Evolutionary conservation across 2,888 invertebrate genomes (phyloP).

Genomic region (Pristionchus mayeri): DNA sequence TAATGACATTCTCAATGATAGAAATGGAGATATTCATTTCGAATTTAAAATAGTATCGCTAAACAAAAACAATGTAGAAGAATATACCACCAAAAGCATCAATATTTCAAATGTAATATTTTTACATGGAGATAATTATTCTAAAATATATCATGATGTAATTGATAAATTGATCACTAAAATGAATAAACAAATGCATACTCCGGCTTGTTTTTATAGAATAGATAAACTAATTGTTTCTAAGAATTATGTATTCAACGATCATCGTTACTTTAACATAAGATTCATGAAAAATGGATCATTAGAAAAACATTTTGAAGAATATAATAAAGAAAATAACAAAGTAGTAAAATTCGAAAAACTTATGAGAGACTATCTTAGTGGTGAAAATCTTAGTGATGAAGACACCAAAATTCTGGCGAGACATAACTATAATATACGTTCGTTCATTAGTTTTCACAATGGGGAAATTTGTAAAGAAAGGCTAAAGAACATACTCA

Average conservation of each 20-base stretch:
- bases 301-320: background rate
- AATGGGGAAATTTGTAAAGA: too few relatives aligned
- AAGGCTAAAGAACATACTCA: too few relatives aligned
- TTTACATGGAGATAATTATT: constrained; percentile 14
- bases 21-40: background rate
- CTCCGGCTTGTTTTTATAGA: background rate
- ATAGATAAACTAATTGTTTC: constrained; percentile 14
- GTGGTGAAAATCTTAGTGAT: too few relatives aligned
- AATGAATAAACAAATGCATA: background rate
- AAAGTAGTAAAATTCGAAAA: too few relatives aligned
- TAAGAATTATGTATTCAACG: background rate
- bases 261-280: background rate
- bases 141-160: background rate
- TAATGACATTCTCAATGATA: constrained; percentile 13
- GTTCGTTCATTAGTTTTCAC: too few relatives aligned
- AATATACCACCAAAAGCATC: background rate
- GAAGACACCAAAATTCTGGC: too few relatives aligned
- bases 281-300: background rate
- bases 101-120: background rate
- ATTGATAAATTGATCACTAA: background rate
- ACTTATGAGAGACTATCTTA: too few relatives aligned
- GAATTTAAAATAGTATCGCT: background rate
- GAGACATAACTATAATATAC: too few relatives aligned
- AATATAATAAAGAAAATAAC: too few relatives aligned
- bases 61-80: background rate